These are phyloP conservation scores for Phylloscopus collybita DNA, from an alignment of 2,797 vertebrate genomes.

Conservation along the genomic window DNA sequence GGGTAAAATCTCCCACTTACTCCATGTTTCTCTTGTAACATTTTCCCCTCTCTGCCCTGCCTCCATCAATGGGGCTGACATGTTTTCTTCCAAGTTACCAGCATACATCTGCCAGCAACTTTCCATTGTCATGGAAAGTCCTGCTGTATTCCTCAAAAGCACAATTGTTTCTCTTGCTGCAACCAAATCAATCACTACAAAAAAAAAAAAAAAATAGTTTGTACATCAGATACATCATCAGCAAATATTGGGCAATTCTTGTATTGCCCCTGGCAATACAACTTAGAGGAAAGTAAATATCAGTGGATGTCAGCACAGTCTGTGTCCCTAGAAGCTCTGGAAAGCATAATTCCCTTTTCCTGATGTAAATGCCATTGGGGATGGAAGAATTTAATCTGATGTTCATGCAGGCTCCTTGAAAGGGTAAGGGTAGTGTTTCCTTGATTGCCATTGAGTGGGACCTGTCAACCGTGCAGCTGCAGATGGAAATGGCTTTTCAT, in stretches of 20 bases:
- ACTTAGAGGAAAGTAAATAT: not conserved
- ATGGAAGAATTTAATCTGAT: not conserved
- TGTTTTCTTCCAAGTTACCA: not conserved
- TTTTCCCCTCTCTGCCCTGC: not conserved
- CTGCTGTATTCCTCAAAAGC: conserved; percentile 15
- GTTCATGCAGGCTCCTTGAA: not conserved
- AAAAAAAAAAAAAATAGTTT: not conserved
- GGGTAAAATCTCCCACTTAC: not conserved
- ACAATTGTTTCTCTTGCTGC: not conserved
- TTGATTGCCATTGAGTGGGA: not conserved
- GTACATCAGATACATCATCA: not conserved
- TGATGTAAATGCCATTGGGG: not conserved
- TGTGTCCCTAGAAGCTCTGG: not conserved
- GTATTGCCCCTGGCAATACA: not conserved
- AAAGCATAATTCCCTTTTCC: not conserved
- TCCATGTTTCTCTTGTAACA: not conserved
- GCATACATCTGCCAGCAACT: fast-evolving
- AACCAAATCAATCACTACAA: not conserved
- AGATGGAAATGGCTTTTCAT: not conserved
- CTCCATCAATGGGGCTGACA: not conserved
- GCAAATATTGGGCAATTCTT: not conserved
- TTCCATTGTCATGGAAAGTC: not conserved
- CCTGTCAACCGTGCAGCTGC: not conserved
- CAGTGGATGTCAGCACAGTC: not conserved
- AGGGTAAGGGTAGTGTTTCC: not conserved